These are phyloP conservation scores for Tiliacea citrago DNA, from an alignment of 2,888 invertebrate genomes.

Conservation along the genomic window DNA sequence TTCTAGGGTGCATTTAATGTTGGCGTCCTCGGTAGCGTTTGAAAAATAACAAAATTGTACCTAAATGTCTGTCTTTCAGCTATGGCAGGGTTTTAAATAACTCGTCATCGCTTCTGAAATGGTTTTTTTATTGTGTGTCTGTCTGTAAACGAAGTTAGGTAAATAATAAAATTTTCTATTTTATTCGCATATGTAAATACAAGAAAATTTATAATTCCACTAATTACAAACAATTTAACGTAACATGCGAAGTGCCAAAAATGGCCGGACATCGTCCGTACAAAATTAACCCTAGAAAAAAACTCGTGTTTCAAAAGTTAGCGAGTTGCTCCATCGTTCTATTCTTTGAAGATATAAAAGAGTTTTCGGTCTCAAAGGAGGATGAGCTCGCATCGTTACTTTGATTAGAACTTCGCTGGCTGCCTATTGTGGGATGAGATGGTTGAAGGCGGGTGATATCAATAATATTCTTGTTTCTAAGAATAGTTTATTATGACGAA, in stretches of 20 bases:
- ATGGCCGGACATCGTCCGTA: background rate
- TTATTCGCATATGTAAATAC: background rate
- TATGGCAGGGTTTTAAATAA: slow-evolving; percentile 16
- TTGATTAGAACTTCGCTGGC: slow-evolving; percentile 80
- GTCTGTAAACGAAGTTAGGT: background rate
- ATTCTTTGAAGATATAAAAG: slow-evolving; percentile 80
- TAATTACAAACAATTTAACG: background rate
- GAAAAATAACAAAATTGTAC: slow-evolving; percentile 29
- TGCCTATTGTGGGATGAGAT: slow-evolving; percentile 47
- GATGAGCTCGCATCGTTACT: slow-evolving; percentile 81
- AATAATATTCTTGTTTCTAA: slow-evolving; percentile 11
- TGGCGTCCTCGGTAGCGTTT: slow-evolving; percentile 6
- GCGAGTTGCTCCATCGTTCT: slow-evolving; percentile 63
- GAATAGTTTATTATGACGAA: background rate
- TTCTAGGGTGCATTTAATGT: slow-evolving; percentile 41
- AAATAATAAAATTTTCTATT: background rate
- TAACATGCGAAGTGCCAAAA: slow-evolving; percentile 18
- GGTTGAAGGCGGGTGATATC: slow-evolving; percentile 1
- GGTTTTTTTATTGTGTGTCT: slow-evolving; percentile 2
- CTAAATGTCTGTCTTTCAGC: slow-evolving; percentile 7
- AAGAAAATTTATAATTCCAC: background rate
- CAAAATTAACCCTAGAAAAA: slow-evolving; percentile 60
- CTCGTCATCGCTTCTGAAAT: slow-evolving; percentile 16
- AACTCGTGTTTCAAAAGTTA: slow-evolving; percentile 73
- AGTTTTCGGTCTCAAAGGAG: slow-evolving; percentile 79